These are phyloP conservation scores for Megaceryle maxima DNA, from an alignment of 2,113 vertebrate genomes.

Conservation along the genomic window DNA sequence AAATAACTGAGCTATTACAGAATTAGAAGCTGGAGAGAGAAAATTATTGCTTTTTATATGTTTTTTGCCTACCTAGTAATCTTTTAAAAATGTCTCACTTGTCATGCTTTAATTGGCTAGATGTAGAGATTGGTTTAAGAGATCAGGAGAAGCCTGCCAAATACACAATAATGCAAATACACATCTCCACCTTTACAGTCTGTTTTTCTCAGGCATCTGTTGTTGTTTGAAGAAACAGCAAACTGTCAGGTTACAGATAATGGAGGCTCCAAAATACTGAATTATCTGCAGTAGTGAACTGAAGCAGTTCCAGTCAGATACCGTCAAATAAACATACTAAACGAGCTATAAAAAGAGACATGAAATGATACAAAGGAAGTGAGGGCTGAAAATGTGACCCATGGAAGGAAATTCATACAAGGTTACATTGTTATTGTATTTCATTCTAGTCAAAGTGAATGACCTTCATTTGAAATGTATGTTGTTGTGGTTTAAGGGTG, in stretches of 20 bases:
- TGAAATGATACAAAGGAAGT: constrained; percentile 64
- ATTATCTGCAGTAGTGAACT: constrained; percentile 41
- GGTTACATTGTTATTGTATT: constrained; percentile 28
- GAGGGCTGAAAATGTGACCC: constrained; percentile 42
- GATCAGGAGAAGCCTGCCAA: neutral
- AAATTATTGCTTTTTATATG: neutral
- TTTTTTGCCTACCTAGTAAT: neutral
- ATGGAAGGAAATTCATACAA: constrained; percentile 1
- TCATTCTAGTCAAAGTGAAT: constrained; percentile 16
- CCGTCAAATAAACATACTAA: constrained; percentile 47
- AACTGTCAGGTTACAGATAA: constrained; percentile 13
- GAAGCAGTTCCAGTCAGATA: constrained; percentile 41
- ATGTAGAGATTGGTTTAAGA: neutral
- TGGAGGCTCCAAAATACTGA: neutral
- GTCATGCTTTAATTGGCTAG: neutral
- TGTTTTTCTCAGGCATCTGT: neutral
- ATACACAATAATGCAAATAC: neutral
- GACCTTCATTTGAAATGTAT: constrained; percentile 17
- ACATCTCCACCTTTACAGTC: neutral
- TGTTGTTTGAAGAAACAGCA: neutral
- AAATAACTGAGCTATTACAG: neutral
- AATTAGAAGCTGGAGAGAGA: neutral
- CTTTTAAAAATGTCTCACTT: neutral
- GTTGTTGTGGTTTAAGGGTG: too few relatives aligned
- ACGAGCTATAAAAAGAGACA: constrained; percentile 23